phyloP scores from a whole-genome alignment of 2,797 vertebrate genomes.

The Furcifer pardalis region DNA sequence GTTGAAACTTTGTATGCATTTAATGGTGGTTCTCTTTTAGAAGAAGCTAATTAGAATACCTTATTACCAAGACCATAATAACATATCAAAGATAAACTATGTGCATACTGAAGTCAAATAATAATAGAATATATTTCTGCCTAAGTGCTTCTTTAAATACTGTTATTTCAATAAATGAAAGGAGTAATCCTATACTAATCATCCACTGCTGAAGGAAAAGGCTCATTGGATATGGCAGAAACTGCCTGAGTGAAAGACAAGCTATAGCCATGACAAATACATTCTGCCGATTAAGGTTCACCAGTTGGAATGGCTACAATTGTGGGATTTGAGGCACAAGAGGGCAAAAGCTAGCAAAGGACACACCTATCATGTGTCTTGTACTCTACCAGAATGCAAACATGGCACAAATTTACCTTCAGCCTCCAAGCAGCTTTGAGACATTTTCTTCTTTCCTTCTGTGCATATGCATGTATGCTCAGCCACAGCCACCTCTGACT shows the following conservation, averaged over 20 bases:
- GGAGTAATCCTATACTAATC: neutral
- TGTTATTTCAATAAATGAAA: neutral
- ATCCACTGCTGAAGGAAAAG: too few relatives aligned
- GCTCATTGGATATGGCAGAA: neutral
- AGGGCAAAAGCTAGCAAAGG: neutral
- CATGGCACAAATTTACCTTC: neutral
- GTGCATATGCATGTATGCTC: too few relatives aligned
- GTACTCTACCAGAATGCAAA: neutral
- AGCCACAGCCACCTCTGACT: too few relatives aligned
- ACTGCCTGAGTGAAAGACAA: neutral
- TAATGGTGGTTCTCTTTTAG: constrained; percentile 34
- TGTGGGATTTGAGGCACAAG: neutral
- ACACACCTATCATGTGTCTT: neutral
- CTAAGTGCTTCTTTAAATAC: constrained; percentile 15
- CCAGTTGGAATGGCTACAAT: neutral
- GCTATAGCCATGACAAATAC: neutral
- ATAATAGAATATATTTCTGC: constrained; percentile 6
- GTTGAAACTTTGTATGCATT: constrained; percentile 26
- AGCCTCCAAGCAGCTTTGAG: neutral
- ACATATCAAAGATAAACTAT: neutral
- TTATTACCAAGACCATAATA: constrained; percentile 33
- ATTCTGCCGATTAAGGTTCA: neutral
- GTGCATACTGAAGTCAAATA: constrained; percentile 20
- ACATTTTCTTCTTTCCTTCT: neutral
- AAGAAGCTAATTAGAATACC: constrained; percentile 33